Conservation (phyloP, 1,140 invertebrate genomes). For the Scaptomyza graminum region DNA sequence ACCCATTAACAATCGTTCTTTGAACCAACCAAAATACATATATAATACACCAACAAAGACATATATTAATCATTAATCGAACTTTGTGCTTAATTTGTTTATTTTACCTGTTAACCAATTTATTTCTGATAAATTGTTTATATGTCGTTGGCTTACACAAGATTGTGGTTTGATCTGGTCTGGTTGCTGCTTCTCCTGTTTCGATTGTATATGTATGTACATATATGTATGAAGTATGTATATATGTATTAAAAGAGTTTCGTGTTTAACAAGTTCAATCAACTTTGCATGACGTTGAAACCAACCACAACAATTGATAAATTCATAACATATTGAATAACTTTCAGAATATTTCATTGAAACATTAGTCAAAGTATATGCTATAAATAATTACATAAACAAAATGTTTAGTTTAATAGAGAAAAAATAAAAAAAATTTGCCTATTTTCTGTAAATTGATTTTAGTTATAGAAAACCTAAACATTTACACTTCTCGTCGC, state of each 20-base stretch:
- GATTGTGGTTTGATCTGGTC: conserved; percentile 48
- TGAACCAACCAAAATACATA: conserved; percentile 17
- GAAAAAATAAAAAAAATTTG: neutral
- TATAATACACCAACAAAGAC: conserved; percentile 3
- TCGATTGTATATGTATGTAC: conserved; percentile 37
- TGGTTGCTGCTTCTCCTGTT: conserved; percentile 42
- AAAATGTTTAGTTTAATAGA: neutral
- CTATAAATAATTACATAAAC: neutral
- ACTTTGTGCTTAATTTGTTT: conserved; percentile 73
- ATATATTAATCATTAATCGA: conserved; percentile 62
- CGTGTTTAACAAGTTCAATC: conserved; percentile 70
- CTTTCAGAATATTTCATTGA: neutral
- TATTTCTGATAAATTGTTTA: conserved; percentile 77
- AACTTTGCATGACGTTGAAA: conserved; percentile 61
- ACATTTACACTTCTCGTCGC: conserved; percentile 62
- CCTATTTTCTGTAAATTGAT: conserved; percentile 26
- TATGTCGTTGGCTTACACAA: conserved; percentile 49
- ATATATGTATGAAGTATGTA: conserved; percentile 33
- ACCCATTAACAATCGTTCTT: neutral
- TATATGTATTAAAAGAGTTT: conserved; percentile 67
- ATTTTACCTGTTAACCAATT: conserved; percentile 80
- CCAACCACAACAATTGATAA: conserved; percentile 65
- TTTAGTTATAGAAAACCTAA: conserved; percentile 55
- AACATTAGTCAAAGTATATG: conserved; percentile 36
- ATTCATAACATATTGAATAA: conserved; percentile 69